Conservation (phyloP, 2,888 invertebrate species). For the Nomada ferruginata region DNA sequence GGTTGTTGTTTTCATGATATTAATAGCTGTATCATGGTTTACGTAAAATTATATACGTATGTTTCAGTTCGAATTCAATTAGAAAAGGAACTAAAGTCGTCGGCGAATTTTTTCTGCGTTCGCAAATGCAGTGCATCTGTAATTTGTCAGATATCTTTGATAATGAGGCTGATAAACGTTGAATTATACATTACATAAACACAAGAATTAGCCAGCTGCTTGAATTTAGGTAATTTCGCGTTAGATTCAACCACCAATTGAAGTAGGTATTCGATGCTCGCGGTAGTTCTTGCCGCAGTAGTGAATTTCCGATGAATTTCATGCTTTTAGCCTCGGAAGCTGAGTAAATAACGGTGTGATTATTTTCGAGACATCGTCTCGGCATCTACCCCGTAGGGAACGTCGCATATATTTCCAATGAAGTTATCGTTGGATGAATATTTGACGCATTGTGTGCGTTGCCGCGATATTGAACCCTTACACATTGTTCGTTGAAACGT, state of each 20-base stretch:
- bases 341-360: neutral
- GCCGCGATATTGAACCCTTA: constrained; percentile 26
- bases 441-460: constrained; percentile 14
- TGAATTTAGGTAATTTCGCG: neutral
- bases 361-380: neutral
- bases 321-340: too few species aligned
- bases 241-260: neutral
- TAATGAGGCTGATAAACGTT: neutral
- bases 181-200: constrained; percentile 27
- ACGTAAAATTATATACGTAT: too few species aligned
- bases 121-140: too few species aligned
- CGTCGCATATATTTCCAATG: constrained; percentile 29
- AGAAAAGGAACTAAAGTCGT: too few species aligned
- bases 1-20: too few species aligned
- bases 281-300: neutral
- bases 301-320: neutral
- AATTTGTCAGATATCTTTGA: too few species aligned
- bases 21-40: too few species aligned
- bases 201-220: neutral
- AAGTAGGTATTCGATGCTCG: neutral
- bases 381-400: neutral
- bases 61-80: too few species aligned
- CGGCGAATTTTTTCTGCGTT: too few species aligned
- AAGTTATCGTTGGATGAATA: constrained; percentile 43
- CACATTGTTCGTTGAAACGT: constrained; percentile 24